phyloP scores from a whole-genome alignment of 2,888 invertebrate species.

The Cistogaster globosa region DNA sequence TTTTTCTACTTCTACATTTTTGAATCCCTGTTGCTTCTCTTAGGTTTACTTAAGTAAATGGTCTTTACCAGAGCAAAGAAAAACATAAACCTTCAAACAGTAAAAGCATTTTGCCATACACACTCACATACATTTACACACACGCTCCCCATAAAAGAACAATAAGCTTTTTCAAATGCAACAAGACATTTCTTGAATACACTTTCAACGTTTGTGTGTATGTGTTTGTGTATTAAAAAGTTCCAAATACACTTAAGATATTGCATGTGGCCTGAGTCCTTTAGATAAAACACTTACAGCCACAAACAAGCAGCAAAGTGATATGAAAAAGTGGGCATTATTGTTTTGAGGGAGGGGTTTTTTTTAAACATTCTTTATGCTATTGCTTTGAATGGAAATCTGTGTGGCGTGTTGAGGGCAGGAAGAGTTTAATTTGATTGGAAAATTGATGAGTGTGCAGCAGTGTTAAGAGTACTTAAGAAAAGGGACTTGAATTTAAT shows the following conservation, averaged over 20 bases:
- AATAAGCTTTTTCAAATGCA: constrained; percentile 64
- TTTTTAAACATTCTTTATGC: constrained; percentile 19
- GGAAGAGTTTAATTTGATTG: constrained; percentile 72
- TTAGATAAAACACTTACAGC: constrained; percentile 38
- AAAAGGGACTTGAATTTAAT: constrained; percentile 70
- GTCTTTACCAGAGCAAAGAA: constrained; percentile 59
- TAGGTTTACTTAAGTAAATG: constrained; percentile 81
- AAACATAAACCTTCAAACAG: constrained; percentile 27
- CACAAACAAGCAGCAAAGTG: constrained; percentile 12
- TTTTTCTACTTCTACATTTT: neutral
- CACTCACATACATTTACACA: constrained; percentile 8
- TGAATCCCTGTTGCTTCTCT: constrained; percentile 74
- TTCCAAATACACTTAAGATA: constrained; percentile 55
- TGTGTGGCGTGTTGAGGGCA: constrained; percentile 34
- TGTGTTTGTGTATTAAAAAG: constrained; percentile 12
- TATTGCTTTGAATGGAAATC: neutral
- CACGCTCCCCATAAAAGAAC: constrained; percentile 50
- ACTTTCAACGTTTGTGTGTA: constrained; percentile 36
- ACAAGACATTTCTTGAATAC: constrained; percentile 59
- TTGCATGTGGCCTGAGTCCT: constrained; percentile 61
- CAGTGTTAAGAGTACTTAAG: constrained; percentile 71
- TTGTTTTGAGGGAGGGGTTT: constrained; percentile 18
- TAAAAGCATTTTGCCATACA: constrained; percentile 30
- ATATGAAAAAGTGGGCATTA: constrained; percentile 53
- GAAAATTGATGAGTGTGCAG: constrained; percentile 72